Percentiles rank a stretch among this genome's conserved stretches.
These are phyloP conservation scores for Erebia palarica DNA, from an alignment of 2,888 invertebrate genomes.

Conservation along the genomic window DNA sequence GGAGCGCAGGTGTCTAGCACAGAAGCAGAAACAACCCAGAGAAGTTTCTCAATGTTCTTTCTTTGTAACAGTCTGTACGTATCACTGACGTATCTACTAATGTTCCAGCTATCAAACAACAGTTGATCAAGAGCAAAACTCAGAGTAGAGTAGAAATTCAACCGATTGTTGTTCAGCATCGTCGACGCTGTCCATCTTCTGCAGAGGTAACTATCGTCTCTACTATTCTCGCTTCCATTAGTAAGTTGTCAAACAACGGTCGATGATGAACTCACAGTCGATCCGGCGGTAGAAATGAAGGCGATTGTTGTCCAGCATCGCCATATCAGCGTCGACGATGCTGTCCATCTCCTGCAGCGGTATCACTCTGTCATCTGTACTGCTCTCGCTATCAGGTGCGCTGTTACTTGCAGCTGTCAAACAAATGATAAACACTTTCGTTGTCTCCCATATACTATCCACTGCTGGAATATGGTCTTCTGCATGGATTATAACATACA, in stretches of 20 bases:
- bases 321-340: conserved; percentile 76
- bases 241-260: conserved; percentile 31
- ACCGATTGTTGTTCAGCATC: conserved; percentile 72
- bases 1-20: too few relatives aligned
- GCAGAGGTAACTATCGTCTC: conserved; percentile 60
- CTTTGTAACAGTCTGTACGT: too few relatives aligned
- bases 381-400: conserved; percentile 37
- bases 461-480: too few relatives aligned
- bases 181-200: conserved; percentile 78
- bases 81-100: too few relatives aligned
- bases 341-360: conserved; percentile 78
- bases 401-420: conserved; percentile 31
- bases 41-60: not conserved
- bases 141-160: conserved; percentile 75
- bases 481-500: too few relatives aligned
- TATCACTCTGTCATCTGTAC: conserved; percentile 54
- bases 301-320: conserved; percentile 71
- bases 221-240: conserved; percentile 37
- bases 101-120: not conserved
- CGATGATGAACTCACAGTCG: conserved; percentile 57
- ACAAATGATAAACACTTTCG: not conserved
- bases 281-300: conserved; percentile 74
- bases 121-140: not conserved
- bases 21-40: not conserved
- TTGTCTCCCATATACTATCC: too few relatives aligned